phyloP scores from a whole-genome alignment of 2,797 vertebrate genomes.

The Tarsius wallacei region DNA sequence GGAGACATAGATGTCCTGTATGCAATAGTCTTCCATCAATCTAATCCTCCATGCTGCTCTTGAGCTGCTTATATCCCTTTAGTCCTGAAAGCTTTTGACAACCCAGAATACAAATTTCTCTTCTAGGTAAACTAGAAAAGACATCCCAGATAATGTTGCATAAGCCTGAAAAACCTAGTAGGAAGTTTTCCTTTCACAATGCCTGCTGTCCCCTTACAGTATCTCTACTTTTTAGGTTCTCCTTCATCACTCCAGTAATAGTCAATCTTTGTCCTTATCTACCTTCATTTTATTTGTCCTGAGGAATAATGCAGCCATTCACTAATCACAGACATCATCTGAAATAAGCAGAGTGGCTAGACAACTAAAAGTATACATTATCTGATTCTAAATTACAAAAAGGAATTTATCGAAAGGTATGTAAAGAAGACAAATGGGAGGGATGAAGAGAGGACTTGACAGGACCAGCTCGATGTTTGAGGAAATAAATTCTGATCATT shows the following conservation, averaged over 20 bases:
- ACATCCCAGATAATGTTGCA: not conserved
- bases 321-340: not conserved
- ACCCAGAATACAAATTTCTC: not conserved
- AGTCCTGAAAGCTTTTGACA: not conserved
- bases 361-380: not conserved
- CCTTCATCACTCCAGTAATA: not conserved
- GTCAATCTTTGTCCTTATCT: not conserved
- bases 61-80: not conserved
- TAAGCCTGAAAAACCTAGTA: not conserved
- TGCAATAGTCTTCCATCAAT: not conserved
- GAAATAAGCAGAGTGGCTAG: not conserved
- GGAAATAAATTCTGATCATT: constrained; percentile 6
- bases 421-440: not conserved
- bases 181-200: not conserved
- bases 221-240: not conserved
- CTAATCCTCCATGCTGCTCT: not conserved
- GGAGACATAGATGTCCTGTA: not conserved
- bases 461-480: not conserved
- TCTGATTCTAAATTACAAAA: not conserved
- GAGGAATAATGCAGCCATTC: constrained; percentile 18
- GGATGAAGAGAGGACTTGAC: not conserved
- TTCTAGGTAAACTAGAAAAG: not conserved
- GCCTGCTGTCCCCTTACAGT: not conserved
- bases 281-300: constrained; percentile 2
- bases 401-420: not conserved